Evolutionary conservation across 2,888 invertebrate genomes (phyloP), one percentile per base, ranked within the genome.

Genomic region (Caenorhabditis japonica): DNA sequence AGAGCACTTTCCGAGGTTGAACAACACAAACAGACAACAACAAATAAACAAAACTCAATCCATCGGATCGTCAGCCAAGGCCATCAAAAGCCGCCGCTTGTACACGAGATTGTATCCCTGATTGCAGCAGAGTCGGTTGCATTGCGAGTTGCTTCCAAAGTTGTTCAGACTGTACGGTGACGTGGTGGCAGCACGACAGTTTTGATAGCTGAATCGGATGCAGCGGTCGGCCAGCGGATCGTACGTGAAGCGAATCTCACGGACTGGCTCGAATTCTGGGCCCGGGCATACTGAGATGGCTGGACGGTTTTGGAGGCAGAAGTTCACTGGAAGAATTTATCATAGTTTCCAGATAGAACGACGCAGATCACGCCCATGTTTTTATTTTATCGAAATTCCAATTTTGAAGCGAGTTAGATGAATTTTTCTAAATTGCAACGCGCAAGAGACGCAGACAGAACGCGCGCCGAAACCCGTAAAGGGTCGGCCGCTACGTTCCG

Each of bases 91-190:
- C 39, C 71, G 71, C 52, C 79, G 62, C 59, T 71, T 75, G 56
- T 79, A 79, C 5, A 79, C 70, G 30, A 79, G 58, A 44, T 79
- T 77, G 51, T 68, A 77, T 27, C 79, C 79, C 70, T 79, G 79
- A 59, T 79, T 76, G 52, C 79, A 79, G 49, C 79, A 79, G 3
- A 79, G 52, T 12, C 73, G 49, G 30, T 56, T 74, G 38, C 79
- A 79, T 39, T 79, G 75, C 23, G 79, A 74, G 34, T 75, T 71
- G 25, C 64, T 68, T n/a, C 43, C 38, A 34, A 79, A 79, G 49
- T 49, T 70, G 25, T 79, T 79, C 12, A 79, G 62, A 34, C 70
- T 66, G 15, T 53, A 39, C 1, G 72, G 23, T 1, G 66, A 60
- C 10, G 71, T 33, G 46, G 59, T 53, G 3, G 58, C 38, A 33